These are phyloP conservation scores for Chloromyia formosa DNA, from an alignment of 2,888 invertebrate species.

Conservation along the genomic window DNA sequence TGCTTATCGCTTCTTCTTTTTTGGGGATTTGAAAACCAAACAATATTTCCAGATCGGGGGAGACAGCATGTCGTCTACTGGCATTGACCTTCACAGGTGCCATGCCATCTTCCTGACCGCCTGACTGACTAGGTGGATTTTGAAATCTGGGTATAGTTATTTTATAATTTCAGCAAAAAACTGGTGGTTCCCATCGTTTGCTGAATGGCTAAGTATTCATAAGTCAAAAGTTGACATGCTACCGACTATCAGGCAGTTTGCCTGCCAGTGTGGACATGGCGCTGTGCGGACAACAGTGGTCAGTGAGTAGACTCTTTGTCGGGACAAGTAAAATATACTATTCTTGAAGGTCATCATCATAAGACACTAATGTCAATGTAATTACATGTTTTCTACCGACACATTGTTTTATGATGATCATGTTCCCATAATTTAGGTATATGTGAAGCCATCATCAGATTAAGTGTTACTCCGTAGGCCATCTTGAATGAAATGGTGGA, in stretches of 20 bases:
- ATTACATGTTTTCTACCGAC: background rate
- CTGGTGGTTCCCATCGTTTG: background rate
- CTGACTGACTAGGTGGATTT: too few species aligned
- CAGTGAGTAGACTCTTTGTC: background rate
- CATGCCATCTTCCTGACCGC: background rate
- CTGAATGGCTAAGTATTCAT: background rate
- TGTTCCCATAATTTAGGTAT: background rate
- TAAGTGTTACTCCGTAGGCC: too few species aligned
- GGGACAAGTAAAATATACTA: background rate
- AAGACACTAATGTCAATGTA: conserved; percentile 7
- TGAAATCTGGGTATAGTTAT: too few species aligned
- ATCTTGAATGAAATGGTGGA: background rate
- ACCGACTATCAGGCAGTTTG: background rate
- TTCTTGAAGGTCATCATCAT: background rate
- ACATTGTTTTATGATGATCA: background rate
- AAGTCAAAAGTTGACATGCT: conserved; percentile 2
- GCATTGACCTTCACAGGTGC: background rate
- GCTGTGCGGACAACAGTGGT: background rate
- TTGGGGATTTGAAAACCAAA: background rate
- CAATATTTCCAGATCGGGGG: background rate
- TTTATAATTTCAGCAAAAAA: too few species aligned
- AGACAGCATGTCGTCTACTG: background rate
- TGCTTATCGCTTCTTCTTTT: background rate
- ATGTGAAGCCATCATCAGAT: background rate
- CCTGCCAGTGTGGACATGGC: background rate